phyloP scores from a whole-genome alignment of 2,888 invertebrate species.

The Lathronympha strigana region DNA sequence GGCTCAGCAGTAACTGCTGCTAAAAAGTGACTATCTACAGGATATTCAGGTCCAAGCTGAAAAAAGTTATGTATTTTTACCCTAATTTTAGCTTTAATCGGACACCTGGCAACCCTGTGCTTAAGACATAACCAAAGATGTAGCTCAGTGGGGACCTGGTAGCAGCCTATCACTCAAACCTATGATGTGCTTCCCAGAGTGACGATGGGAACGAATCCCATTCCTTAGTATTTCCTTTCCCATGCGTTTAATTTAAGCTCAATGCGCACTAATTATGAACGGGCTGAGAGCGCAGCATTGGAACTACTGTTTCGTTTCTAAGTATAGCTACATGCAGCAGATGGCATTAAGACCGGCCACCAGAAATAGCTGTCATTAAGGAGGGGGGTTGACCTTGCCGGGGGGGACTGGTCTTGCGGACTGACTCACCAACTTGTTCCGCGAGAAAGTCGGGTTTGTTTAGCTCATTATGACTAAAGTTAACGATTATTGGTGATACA shows the following conservation, averaged over 20 bases:
- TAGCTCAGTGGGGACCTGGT: no score
- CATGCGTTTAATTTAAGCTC: background rate
- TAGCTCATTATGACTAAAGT: slow-evolving; percentile 18
- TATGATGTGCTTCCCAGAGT: no score
- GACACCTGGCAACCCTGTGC: no score
- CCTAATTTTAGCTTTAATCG: no score
- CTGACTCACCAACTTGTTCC: slow-evolving; percentile 66
- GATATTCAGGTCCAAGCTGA: no score
- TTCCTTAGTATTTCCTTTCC: background rate
- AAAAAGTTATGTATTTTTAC: no score
- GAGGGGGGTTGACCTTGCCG: slow-evolving; percentile 74
- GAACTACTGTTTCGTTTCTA: slow-evolving; percentile 14
- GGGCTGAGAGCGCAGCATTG: slow-evolving; percentile 2
- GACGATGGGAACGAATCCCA: background rate
- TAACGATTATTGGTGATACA: background rate
- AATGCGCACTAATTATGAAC: background rate
- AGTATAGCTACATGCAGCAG: slow-evolving; percentile 26
- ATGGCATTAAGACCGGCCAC: slow-evolving; percentile 53
- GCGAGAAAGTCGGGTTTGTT: slow-evolving; percentile 22
- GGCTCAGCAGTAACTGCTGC: no score
- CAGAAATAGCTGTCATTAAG: slow-evolving; percentile 62
- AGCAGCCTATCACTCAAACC: no score
- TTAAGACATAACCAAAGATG: no score
- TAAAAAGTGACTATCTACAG: no score
- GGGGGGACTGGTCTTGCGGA: slow-evolving; percentile 51